Conservation (phyloP, 2,888 invertebrate genomes). For the Odontothrips loti region DNA sequence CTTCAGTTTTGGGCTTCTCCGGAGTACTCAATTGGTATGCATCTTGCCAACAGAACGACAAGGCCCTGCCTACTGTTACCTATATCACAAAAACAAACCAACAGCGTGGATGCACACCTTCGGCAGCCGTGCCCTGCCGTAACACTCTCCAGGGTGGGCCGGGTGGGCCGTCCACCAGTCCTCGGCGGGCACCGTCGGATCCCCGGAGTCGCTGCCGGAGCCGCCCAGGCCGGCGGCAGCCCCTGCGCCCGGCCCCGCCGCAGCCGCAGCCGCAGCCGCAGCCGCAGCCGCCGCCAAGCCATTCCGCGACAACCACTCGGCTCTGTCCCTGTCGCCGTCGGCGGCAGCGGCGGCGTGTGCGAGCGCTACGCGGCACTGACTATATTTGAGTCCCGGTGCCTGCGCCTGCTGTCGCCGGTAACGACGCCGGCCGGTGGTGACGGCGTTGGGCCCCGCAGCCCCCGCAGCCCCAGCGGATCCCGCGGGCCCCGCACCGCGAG, state of each 20-base stretch:
- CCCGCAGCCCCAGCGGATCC: not conserved
- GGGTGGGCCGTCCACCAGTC: too few species aligned
- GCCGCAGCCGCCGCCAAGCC: not conserved
- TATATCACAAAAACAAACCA: too few species aligned
- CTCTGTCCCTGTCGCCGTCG: not conserved
- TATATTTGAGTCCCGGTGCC: not conserved
- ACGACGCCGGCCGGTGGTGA: not conserved
- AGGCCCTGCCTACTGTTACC: too few species aligned
- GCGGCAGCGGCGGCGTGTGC: too few species aligned
- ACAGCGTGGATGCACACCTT: not conserved
- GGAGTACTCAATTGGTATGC: too few species aligned
- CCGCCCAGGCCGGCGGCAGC: not conserved
- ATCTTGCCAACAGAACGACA: too few species aligned
- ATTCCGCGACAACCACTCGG: not conserved
- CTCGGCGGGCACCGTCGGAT: not conserved
- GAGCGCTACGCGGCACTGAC: not conserved
- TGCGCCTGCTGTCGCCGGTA: constrained; percentile 7
- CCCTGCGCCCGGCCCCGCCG: not conserved
- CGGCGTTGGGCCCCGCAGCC: not conserved
- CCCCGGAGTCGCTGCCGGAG: too few species aligned
- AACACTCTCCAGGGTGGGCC: not conserved
- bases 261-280: not conserved
- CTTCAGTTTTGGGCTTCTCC: too few species aligned
- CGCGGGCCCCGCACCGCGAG: not conserved
- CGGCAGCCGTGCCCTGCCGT: not conserved